Percentiles rank a stretch among this genome's conserved stretches.
Conservation (phyloP, 2,113 vertebrate genomes). For the Xenopus borealis region DNA sequence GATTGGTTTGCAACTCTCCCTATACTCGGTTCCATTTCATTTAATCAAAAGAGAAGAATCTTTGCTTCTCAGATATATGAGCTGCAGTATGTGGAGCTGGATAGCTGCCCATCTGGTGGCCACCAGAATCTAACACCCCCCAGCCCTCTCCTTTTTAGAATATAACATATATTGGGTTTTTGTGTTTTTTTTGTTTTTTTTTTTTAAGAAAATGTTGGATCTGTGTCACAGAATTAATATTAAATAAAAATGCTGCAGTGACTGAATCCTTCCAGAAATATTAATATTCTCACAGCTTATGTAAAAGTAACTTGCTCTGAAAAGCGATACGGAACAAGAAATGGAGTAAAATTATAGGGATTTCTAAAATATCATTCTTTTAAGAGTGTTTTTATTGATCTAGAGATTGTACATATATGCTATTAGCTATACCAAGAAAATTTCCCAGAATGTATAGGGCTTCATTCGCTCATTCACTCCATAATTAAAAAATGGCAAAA, state of each 20-base stretch:
- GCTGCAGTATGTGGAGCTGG: background rate
- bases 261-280: conserved; percentile 56
- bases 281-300: conserved; percentile 59
- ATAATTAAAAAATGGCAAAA: too few relatives aligned
- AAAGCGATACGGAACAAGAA: conserved; percentile 53
- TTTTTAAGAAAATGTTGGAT: background rate
- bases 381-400: background rate
- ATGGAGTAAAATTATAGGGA: conserved; percentile 65
- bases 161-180: too few relatives aligned
- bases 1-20: background rate
- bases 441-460: too few relatives aligned
- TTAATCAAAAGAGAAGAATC: background rate
- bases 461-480: too few relatives aligned
- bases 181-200: too few relatives aligned
- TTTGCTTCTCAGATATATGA: background rate
- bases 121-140: too few relatives aligned
- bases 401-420: background rate
- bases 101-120: too few relatives aligned
- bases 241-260: conserved; percentile 48
- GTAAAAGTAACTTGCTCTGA: conserved; percentile 66
- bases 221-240: background rate
- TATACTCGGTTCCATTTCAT: background rate
- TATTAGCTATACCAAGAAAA: background rate
- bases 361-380: conserved; percentile 72
- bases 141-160: too few relatives aligned